Evolutionary conservation across 2,888 invertebrate species (phyloP).

Genomic region (Pristionchus japonicus): DNA sequence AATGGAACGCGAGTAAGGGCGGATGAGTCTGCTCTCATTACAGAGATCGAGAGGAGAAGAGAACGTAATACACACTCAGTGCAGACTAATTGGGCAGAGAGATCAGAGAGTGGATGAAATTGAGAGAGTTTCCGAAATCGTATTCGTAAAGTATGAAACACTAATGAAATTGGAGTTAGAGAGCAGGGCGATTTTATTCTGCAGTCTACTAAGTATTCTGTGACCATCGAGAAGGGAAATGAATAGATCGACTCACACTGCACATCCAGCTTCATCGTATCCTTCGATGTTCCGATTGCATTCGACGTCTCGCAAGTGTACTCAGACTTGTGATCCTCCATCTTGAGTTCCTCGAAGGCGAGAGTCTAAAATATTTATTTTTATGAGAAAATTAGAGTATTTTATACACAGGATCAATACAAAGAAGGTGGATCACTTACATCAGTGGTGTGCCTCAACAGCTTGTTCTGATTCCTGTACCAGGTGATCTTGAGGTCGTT

Average conservation of each 20-base stretch:
- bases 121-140: neutral
- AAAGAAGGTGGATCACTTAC: slow-evolving; percentile 50
- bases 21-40: neutral
- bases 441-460: slow-evolving; percentile 59
- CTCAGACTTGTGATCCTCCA: slow-evolving; percentile 69
- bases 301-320: slow-evolving; percentile 66
- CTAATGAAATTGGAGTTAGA: neutral
- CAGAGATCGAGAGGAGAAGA: neutral
- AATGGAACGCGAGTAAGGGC: slow-evolving; percentile 18
- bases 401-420: too few species aligned
- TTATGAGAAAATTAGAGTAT: neutral
- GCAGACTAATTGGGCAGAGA: neutral
- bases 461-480: slow-evolving; percentile 61
- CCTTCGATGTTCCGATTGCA: slow-evolving; percentile 63
- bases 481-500: slow-evolving; percentile 65
- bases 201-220: too few species aligned
- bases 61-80: neutral
- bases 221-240: too few species aligned
- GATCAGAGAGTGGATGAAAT: neutral
- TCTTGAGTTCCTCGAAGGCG: slow-evolving; percentile 65
- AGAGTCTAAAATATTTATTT: slow-evolving; percentile 58
- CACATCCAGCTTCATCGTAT: slow-evolving; percentile 62
- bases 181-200: too few species aligned
- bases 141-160: neutral
- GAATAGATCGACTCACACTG: slow-evolving; percentile 63